Percentiles rank a stretch among this genome's conserved stretches.
Evolutionary conservation across 2,113 vertebrate genomes (phyloP).

Genomic region (Charadrius vociferus): DNA sequence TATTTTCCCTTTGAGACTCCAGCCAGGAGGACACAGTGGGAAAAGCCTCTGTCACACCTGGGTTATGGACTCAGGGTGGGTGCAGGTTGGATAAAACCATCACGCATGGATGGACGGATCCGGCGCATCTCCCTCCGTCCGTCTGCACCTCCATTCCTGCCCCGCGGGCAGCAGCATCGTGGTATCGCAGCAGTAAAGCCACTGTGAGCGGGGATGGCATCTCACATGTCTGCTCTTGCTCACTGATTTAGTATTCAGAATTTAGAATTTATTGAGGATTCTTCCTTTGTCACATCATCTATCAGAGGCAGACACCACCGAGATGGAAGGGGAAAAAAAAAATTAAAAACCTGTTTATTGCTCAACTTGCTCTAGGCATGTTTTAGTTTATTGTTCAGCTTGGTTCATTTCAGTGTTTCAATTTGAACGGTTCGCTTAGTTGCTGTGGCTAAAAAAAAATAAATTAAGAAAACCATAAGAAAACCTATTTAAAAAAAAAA

Average conservation of each 20-base stretch:
- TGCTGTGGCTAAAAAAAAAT: conserved; percentile 72
- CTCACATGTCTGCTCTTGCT: conserved; percentile 36
- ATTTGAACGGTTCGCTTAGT: conserved; percentile 76
- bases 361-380: conserved; percentile 82
- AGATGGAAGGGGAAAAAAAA: conserved; percentile 73
- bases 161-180: not conserved
- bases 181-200: not conserved
- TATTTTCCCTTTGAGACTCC: not conserved
- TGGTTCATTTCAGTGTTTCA: conserved; percentile 77
- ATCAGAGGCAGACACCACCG: conserved; percentile 79
- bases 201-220: not conserved
- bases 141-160: not conserved
- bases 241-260: conserved; percentile 80
- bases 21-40: not conserved
- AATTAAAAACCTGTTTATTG: conserved; percentile 87
- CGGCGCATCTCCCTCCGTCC: not conserved
- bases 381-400: conserved; percentile 85
- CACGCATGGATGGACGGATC: rapidly evolving
- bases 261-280: conserved; percentile 78
- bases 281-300: conserved; percentile 80
- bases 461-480: conserved; percentile 70
- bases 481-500: conserved; percentile 56
- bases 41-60: not conserved
- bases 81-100: not conserved
- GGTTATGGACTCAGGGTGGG: not conserved